Base-by-base conservation (phyloP, 2,113 vertebrate genomes). In the Crotalus horridus region DNA sequence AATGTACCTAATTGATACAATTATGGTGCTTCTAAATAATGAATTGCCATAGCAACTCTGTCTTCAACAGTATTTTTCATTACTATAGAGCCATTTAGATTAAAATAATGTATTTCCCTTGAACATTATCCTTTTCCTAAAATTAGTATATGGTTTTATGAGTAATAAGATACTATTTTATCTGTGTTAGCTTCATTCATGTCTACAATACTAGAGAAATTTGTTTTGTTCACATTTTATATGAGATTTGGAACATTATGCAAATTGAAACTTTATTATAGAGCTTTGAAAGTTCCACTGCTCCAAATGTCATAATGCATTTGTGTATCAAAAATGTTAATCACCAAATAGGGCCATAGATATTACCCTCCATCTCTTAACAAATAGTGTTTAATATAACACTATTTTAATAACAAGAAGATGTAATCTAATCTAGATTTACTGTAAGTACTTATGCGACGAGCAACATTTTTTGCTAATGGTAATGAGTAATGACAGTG, bases 11-110 rank as follows among this genome's bases (percentile, higher is more conserved):
- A 93, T 33, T 91, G 93, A 29, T 94, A 90, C 93, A 97, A 97
- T 96, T 95, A 96, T 33, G 91, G 85, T 92, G 94, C 93, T 95
- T 94, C 94, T 96, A 97, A 97, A 96, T 95, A 96, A 94, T 94
- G 94, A 87, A 96, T 97, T 97, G 94, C 96, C 96, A 97, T 97
- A 96, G 97, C 94, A 97, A 97, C 95, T 91, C 23, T 92, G 90
- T 94, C 95, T 95, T 94, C 89, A 95, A 96, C 95, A 86, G 55
- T 94, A 95, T 94, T 93, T 46, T 90, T 20, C 81, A 64, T 89
- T 48, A 91, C 9, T 56, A 39, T 88, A 48, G 85, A 95, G 93
- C 92, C 91, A 94, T 89, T 89, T 74, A 89, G 8, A 54, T 81
- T 93, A 48, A 95, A 26, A 90, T 43, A 92, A 94, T 93, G 92